These are phyloP conservation scores for Chelon auratus DNA, from an alignment of 2,797 vertebrate species.

Conservation along the genomic window DNA sequence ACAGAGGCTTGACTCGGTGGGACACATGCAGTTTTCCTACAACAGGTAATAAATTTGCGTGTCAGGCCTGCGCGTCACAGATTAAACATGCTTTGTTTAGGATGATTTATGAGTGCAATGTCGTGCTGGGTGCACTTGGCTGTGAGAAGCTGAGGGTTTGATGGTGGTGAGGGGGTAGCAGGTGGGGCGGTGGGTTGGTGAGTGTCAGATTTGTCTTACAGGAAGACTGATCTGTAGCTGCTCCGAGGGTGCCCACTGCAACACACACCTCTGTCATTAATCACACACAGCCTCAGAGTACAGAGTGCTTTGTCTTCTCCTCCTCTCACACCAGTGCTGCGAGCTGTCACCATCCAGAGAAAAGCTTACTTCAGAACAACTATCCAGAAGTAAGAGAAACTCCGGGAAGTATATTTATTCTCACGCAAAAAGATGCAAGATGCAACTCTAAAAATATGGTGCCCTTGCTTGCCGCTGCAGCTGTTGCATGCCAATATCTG, in stretches of 20 bases:
- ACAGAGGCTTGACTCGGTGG: slow-evolving; percentile 82
- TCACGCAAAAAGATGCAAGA: slow-evolving; percentile 38
- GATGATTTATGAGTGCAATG: slow-evolving; percentile 90
- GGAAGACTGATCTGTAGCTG: slow-evolving; percentile 88
- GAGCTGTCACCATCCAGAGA: slow-evolving; percentile 78
- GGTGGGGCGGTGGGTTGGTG: slow-evolving; percentile 77
- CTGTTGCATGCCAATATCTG: slow-evolving; percentile 26
- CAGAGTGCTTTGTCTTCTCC: slow-evolving; percentile 77
- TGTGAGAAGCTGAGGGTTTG: slow-evolving; percentile 80
- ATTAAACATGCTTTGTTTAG: slow-evolving; percentile 89
- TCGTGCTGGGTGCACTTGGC: slow-evolving; percentile 80
- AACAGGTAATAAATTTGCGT: slow-evolving; percentile 85
- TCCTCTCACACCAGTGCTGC: slow-evolving; percentile 71
- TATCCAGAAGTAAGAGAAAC: slow-evolving; percentile 59
- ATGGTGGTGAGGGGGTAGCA: slow-evolving; percentile 79
- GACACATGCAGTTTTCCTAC: slow-evolving; percentile 77
- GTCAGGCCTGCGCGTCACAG: slow-evolving; percentile 81
- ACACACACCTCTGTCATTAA: slow-evolving; percentile 89
- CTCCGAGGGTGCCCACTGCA: slow-evolving; percentile 86
- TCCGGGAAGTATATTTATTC: slow-evolving; percentile 19
- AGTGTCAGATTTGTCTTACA: slow-evolving; percentile 87
- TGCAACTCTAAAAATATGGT: slow-evolving; percentile 23
- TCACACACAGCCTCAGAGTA: slow-evolving; percentile 80
- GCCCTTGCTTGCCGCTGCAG: slow-evolving; percentile 12
- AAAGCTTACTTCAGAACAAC: slow-evolving; percentile 71